phyloP scores from a whole-genome alignment of 2,113 vertebrate genomes.

The Ardeotis arabs region DNA sequence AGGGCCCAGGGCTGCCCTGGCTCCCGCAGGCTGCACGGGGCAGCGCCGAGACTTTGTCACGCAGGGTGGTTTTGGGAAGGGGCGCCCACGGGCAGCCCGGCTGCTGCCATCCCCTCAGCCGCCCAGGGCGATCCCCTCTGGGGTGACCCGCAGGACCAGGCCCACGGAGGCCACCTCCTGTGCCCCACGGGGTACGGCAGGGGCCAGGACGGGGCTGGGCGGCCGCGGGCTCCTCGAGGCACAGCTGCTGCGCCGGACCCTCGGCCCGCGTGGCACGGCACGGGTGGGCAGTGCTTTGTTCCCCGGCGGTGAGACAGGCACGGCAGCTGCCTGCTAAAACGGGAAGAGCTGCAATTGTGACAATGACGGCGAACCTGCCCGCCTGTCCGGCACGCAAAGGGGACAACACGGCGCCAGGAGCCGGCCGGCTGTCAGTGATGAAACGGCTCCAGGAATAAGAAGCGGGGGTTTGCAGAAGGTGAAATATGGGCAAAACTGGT shows the following conservation, averaged over 20 bases:
- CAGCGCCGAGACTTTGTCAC: not conserved
- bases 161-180: not conserved
- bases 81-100: not conserved
- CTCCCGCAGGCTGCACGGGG: fast-evolving
- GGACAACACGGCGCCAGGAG: not conserved
- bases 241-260: fast-evolving
- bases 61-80: not conserved
- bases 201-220: not conserved
- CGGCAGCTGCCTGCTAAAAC: conserved; percentile 49
- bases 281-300: not conserved
- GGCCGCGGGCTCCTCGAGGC: not conserved
- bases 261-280: not conserved
- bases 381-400: fast-evolving
- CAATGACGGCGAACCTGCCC: not conserved
- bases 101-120: not conserved
- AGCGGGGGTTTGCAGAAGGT: conserved; percentile 27
- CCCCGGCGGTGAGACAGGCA: fast-evolving
- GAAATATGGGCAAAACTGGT: conserved; percentile 29
- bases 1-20: not conserved
- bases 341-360: not conserved
- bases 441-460: not conserved
- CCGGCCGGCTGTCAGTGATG: not conserved
- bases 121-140: not conserved
- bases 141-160: not conserved
- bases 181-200: fast-evolving